phyloP scores from a whole-genome alignment of 2,113 vertebrate genomes.

The Passer domesticus region DNA sequence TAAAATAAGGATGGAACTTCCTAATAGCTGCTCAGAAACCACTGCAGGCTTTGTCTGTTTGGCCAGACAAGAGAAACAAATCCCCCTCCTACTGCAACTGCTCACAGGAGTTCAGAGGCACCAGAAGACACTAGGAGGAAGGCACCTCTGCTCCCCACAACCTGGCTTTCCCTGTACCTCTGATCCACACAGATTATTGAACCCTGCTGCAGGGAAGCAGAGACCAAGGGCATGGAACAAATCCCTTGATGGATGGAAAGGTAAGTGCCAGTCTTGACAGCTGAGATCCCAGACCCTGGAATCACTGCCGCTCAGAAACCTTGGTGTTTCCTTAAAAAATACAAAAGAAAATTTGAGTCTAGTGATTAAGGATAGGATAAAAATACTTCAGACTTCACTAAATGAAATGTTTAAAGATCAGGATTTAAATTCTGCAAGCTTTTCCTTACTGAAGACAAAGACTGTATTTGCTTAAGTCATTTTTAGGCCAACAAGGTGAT shows the following conservation, averaged over 20 bases:
- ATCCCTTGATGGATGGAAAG: neutral
- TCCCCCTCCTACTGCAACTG: neutral
- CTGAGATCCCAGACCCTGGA: neutral
- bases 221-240: neutral
- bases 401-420: neutral
- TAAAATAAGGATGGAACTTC: neutral
- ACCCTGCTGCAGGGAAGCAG: neutral
- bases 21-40: neutral
- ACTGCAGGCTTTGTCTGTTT: neutral
- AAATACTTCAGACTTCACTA: neutral
- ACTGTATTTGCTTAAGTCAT: neutral
- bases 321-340: neutral
- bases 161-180: neutral
- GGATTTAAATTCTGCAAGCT: neutral
- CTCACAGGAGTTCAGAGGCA: no score
- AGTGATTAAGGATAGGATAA: neutral
- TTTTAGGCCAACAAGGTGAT: neutral
- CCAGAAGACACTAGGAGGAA: neutral
- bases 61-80: neutral
- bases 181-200: neutral
- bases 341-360: neutral
- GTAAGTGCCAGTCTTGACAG: neutral
- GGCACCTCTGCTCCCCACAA: neutral
- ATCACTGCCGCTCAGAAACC: neutral
- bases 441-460: neutral